Base-by-base conservation (phyloP, 2,797 vertebrate species). In the Xyrichtys novacula region DNA sequence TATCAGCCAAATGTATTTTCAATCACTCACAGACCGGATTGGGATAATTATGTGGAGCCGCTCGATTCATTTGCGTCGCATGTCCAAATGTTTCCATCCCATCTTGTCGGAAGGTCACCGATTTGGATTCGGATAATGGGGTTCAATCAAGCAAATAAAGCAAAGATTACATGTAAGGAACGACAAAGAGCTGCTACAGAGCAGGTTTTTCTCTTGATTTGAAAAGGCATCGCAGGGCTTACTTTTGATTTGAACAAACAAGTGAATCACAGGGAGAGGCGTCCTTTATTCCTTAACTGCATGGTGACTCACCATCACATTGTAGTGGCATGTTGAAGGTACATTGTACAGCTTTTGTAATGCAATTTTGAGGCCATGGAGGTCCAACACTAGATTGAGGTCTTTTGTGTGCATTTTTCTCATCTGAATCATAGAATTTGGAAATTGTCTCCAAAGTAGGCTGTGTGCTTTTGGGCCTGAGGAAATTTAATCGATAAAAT, bases 1-100 rank as follows among this genome's bases (percentile, higher is more conserved):
- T 66, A 85, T 83, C 77, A 85, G 68, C 78, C 74, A 70, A 74
- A 85, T 80, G 81, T 63, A 74, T 74, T 89, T 81, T 75, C 76
- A 80, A 76, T 85, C 79, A 85, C 36, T 50, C 43, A 36, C 62
- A 23, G 47, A 58, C 40, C 19, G 55, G 50, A 72, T 71, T 2
- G 14, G 56, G 50, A 71, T 80, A 50, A 84, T 85, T 72, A 78
- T 40, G 19, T 12, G 3, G 39, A 60, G 44, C 34, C 4, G 29
- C 20, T 15, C 16, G 0, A 40, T 58, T 34, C 23, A 14, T 74
- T 61, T 69, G 46, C 48, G 17, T 77, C 63, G 53, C 25, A 20
- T 47, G 60, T 78, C 44, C 44, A 47, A 71, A 76, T 53, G 57
- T 65, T 66, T 52, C 8, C 43, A 10, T 0, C 31, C 75, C 57